Evolutionary conservation across 2,113 vertebrate species (phyloP).

Genomic region (Hipposideros armiger): DNA sequence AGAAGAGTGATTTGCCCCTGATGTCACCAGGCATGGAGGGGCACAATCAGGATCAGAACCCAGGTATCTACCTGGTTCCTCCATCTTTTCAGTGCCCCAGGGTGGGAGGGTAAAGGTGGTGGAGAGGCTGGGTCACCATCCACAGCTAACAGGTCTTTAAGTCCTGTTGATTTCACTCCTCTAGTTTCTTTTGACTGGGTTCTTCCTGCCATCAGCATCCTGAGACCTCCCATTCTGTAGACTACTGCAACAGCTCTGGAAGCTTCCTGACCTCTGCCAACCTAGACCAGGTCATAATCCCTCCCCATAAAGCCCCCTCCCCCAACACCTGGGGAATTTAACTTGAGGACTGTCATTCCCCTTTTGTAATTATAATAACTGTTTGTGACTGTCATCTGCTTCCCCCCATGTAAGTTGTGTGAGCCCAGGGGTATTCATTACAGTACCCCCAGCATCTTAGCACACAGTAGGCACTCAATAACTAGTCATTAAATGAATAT

Average conservation of each 20-base stretch:
- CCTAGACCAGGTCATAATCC: neutral
- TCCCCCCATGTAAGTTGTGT: neutral
- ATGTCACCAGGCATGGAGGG: neutral
- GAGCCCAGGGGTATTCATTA: neutral
- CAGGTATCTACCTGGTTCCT: neutral
- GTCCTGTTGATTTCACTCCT: neutral
- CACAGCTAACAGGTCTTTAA: neutral
- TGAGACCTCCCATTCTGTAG: neutral
- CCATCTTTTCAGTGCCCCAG: neutral
- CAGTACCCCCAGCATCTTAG: neutral
- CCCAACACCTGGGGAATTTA: neutral
- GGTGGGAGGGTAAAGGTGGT: neutral
- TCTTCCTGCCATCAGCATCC: neutral
- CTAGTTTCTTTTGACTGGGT: neutral
- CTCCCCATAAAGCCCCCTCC: neutral
- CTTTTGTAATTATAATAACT: neutral
- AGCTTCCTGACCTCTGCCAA: neutral
- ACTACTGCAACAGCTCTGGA: neutral
- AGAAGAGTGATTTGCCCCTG: neutral
- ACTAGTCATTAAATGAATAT: neutral
- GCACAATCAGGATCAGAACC: neutral
- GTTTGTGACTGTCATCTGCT: neutral
- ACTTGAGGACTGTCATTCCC: neutral
- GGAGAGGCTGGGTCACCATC: neutral
- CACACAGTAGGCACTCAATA: neutral